Evolutionary conservation across 2,797 vertebrate genomes (phyloP), one percentile per base, ranked within the genome.

Genomic region (Sparus aurata): DNA sequence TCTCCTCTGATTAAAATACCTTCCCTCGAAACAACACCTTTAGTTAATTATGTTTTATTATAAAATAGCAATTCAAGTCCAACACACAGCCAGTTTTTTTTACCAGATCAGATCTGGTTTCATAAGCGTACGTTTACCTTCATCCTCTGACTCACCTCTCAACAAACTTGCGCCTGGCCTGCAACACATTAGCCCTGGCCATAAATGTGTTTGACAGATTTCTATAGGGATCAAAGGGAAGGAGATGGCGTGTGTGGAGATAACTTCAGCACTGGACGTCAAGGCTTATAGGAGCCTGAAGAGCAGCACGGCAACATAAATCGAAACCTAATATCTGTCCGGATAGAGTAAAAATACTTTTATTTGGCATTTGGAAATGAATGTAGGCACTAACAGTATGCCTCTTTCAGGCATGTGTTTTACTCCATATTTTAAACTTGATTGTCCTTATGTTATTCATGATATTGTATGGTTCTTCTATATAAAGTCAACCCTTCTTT

Each of bases 141-240:
- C n/a, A 12, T 57, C 34, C 65, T 69, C 62, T 38, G 71, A 75
- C 61, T 84, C 62, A 49, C 63, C 71, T 74, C 61, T 45, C 60
- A 45, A 38, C 4, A 4, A 62, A 30, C 77, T 76, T 53, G 46
- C 12, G 3, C 60, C 61, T 76, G 85, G 83, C 82, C 75, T 86
- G 83, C 68, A 86, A 77, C 76, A 73, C 77, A 83, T 92, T 87
- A 87, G 73, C 82, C 79, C n/a, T 53, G 65, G 84, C 77, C 77
- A 18, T 90, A 90, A 94, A 94, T 87, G 91, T 92, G 90, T 89
- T 84, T 84, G 90, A 90, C 90, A 90, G 92, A 91, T 90, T 92
- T 89, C 76, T 57, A 38, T 65, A 5, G 22, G 52, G 80, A 91
- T 93, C 89, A 93, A 92, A 93, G 83, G 22, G 54, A 75, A 61